Conservation (phyloP, 2,113 vertebrate genomes). For the Odocoileus virginianus region DNA sequence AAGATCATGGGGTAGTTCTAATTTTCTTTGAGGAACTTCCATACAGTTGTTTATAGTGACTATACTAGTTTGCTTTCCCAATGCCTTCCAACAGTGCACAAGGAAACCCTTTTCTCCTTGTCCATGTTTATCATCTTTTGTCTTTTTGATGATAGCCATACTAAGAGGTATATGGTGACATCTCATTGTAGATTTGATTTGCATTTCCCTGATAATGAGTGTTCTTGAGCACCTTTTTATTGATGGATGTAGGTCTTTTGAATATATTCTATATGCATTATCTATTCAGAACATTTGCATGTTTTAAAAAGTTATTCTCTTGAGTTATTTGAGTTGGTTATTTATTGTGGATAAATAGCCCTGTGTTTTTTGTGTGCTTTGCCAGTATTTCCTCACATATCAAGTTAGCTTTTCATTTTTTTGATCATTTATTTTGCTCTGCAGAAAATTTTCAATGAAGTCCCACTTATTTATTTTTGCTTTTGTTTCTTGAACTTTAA, state of each 20-base stretch:
- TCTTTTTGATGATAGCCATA: background rate
- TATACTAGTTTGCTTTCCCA: background rate
- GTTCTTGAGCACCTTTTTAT: background rate
- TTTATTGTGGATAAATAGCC: background rate
- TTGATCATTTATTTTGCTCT: background rate
- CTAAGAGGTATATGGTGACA: background rate
- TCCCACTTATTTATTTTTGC: background rate
- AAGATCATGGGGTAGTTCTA: background rate
- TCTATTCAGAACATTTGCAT: background rate
- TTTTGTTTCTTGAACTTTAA: background rate
- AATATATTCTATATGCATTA: background rate
- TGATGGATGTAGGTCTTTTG: background rate
- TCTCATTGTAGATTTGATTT: background rate
- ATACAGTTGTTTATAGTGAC: background rate
- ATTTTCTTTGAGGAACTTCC: background rate
- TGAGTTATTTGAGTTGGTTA: background rate
- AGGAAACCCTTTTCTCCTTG: background rate
- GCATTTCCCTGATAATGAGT: background rate
- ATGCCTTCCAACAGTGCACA: background rate
- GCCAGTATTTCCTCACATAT: background rate
- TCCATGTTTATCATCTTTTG: background rate
- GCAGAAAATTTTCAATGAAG: background rate
- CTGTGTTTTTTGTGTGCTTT: background rate
- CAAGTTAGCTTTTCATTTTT: background rate
- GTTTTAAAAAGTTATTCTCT: background rate